These are phyloP conservation scores for Oreochromis aureus DNA, from an alignment of 2,113 vertebrate genomes.

Conservation along the genomic window DNA sequence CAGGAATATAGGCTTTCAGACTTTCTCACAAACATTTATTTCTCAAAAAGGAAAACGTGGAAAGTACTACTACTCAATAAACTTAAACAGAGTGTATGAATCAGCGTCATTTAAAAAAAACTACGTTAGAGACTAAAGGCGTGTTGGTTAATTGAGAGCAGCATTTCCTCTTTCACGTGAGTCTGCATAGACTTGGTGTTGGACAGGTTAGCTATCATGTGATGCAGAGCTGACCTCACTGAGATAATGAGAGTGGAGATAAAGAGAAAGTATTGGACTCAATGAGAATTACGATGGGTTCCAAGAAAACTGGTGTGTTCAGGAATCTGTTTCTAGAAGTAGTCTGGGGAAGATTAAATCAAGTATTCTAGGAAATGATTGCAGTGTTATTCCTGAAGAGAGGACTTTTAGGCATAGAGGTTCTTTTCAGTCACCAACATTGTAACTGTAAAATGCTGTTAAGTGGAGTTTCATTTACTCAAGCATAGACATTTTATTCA, in stretches of 20 bases:
- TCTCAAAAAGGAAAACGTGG: neutral
- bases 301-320: neutral
- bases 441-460: neutral
- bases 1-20: neutral
- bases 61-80: neutral
- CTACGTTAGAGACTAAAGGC: neutral
- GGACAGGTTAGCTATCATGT: neutral
- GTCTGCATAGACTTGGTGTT: neutral
- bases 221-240: neutral
- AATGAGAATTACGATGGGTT: neutral
- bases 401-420: neutral
- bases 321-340: neutral
- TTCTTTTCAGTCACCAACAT: neutral
- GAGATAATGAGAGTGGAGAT: neutral
- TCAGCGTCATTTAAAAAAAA: rapidly evolving
- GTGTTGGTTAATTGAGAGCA: neutral
- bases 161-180: neutral
- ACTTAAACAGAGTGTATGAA: neutral
- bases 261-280: neutral
- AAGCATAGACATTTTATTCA: neutral
- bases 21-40: neutral
- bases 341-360: neutral
- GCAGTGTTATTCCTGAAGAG: neutral
- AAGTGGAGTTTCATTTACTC: neutral
- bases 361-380: neutral